These are phyloP conservation scores for Gymnothorax reevesii DNA, from an alignment of 2,797 vertebrate species.

Conservation along the genomic window DNA sequence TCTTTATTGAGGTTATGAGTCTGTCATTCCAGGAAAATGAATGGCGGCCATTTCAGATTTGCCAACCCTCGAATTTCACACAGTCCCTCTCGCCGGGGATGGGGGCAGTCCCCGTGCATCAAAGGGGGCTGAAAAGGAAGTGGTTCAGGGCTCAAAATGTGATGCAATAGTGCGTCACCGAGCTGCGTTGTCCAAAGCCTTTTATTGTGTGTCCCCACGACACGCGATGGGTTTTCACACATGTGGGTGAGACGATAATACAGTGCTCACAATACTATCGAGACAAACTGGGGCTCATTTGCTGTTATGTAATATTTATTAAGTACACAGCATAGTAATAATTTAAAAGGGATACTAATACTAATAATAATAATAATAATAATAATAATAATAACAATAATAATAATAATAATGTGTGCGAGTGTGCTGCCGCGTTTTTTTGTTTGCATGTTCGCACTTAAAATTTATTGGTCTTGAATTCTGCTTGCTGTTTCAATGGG, in stretches of 20 bases:
- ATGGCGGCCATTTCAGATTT: background rate
- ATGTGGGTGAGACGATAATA: background rate
- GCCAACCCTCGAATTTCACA: background rate
- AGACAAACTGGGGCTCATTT: background rate
- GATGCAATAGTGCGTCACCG: slow-evolving; percentile 16
- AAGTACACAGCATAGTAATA: background rate
- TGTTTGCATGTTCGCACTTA: too few species aligned
- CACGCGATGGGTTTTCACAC: background rate
- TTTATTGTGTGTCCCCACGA: background rate
- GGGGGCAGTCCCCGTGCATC: slow-evolving; percentile 6
- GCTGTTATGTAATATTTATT: background rate
- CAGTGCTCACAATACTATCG: background rate
- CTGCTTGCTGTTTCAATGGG: too few species aligned
- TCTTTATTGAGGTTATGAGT: background rate
- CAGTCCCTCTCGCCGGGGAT: background rate
- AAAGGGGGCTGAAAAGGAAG: slow-evolving; percentile 20
- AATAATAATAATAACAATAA: background rate
- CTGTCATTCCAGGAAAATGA: background rate
- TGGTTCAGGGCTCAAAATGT: background rate
- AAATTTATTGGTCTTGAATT: too few species aligned
- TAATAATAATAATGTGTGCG: background rate
- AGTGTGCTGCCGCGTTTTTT: background rate
- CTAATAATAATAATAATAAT: too few species aligned
- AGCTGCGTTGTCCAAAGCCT: background rate
- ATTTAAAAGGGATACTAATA: too few species aligned